These are phyloP conservation scores for Catocala fraxini DNA, from an alignment of 2,888 invertebrate genomes.

Conservation along the genomic window DNA sequence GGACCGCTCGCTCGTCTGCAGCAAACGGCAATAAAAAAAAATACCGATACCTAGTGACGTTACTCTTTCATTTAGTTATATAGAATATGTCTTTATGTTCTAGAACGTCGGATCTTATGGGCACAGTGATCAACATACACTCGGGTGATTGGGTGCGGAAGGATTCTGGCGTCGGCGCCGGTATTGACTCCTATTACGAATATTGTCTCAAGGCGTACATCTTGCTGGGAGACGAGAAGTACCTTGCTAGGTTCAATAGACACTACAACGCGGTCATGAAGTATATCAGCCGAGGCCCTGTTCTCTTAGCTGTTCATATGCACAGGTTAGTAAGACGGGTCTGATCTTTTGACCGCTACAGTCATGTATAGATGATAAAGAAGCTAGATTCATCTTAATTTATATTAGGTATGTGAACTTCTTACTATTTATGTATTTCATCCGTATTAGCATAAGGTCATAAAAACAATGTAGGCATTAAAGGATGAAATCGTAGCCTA, in stretches of 20 bases:
- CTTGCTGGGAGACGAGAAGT: constrained; percentile 96
- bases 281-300: constrained; percentile 98
- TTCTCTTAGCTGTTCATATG: constrained; percentile 98
- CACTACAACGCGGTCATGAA: constrained; percentile 99
- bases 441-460: too few relatives aligned
- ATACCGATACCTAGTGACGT: too few relatives aligned
- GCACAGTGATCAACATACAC: constrained; percentile 98
- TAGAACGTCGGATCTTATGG: constrained; percentile 95
- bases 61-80: neutral
- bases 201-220: constrained; percentile 99
- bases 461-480: too few relatives aligned
- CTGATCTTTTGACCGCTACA: too few relatives aligned
- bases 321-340: constrained; percentile 86
- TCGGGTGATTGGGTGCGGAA: constrained; percentile 99
- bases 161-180: constrained; percentile 99
- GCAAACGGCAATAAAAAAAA: too few relatives aligned
- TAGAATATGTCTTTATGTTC: constrained; percentile 12
- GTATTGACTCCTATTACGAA: constrained; percentile 99
- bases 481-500: too few relatives aligned
- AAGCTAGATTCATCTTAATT: too few relatives aligned
- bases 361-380: too few relatives aligned
- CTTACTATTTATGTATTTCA: too few relatives aligned
- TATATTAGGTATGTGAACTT: too few relatives aligned
- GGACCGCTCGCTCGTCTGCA: too few relatives aligned
- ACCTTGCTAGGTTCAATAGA: constrained; percentile 97